A percentile compares a stretch with the other conserved stretches of the same genome.
Conservation (phyloP, 2,888 invertebrate species). For the Parelbella ahira region DNA sequence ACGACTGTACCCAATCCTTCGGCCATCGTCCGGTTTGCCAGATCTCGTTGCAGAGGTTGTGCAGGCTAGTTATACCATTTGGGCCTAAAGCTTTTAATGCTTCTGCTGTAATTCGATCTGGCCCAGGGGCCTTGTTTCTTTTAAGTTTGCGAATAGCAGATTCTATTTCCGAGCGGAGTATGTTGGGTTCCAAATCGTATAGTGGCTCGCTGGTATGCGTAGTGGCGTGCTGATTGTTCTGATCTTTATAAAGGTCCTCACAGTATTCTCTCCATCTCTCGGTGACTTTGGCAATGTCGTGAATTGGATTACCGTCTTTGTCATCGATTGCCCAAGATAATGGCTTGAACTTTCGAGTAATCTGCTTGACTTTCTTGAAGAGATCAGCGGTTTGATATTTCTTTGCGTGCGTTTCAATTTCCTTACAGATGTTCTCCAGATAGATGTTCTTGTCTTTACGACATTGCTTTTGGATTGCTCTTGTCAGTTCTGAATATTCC, state of each 20-base stretch:
- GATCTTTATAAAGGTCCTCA: not conserved
- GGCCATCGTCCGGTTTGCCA: not conserved
- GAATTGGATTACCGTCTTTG: not conserved
- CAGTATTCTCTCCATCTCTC: not conserved
- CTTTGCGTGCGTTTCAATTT: not conserved
- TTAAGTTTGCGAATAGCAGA: not conserved
- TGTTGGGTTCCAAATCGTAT: not conserved
- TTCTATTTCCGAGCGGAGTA: not conserved
- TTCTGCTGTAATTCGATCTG: not conserved
- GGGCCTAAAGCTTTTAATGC: not conserved
- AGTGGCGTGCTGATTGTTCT: no score
- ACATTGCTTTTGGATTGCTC: not conserved
- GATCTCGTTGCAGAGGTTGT: not conserved
- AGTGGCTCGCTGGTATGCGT: no score
- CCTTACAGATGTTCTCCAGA: not conserved
- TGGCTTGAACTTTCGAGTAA: not conserved
- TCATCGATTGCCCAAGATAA: not conserved
- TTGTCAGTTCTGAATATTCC: not conserved
- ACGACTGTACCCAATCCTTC: not conserved
- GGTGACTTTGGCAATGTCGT: not conserved
- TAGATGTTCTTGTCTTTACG: not conserved
- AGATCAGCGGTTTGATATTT: conserved; percentile 1
- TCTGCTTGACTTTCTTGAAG: not conserved
- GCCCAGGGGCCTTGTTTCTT: not conserved
- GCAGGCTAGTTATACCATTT: not conserved